A percentile compares a stretch with the other conserved stretches of the same genome.
These are phyloP conservation scores for Lasius platythorax DNA, from an alignment of 2,888 invertebrate species.

Conservation along the genomic window DNA sequence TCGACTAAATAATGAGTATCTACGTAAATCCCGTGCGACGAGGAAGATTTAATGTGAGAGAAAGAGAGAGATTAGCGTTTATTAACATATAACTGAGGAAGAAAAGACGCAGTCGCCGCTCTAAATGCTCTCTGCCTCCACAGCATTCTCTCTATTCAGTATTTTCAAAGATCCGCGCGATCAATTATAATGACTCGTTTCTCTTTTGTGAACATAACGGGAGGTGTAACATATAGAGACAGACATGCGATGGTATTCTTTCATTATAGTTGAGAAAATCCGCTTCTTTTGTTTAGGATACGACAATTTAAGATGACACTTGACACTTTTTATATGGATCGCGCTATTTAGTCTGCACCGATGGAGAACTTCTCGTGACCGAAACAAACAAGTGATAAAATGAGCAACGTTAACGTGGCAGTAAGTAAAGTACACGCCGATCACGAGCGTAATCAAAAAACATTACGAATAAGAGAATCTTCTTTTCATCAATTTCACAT, in stretches of 20 bases:
- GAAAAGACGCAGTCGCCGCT: neutral
- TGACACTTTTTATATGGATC: neutral
- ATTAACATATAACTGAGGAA: neutral
- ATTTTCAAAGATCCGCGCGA: neutral
- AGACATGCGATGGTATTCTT: neutral
- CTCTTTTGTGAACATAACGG: neutral
- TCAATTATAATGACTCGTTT: neutral
- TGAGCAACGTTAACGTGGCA: constrained; percentile 19
- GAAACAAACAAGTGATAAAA: constrained; percentile 25
- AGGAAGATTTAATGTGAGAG: neutral
- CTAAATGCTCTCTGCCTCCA: neutral
- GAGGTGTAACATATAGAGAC: neutral
- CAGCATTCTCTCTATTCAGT: neutral
- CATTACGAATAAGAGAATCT: neutral
- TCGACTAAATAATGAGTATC: neutral
- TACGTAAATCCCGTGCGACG: constrained; percentile 12
- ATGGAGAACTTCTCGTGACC: neutral
- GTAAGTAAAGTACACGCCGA: neutral
- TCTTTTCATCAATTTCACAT: constrained; percentile 39
- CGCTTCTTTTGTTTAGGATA: neutral
- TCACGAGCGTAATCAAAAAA: constrained; percentile 44
- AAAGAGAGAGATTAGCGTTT: neutral
- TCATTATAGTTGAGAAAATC: neutral
- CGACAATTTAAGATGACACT: neutral
- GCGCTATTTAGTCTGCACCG: neutral